Evolutionary conservation across 2,113 vertebrate species (phyloP).

Genomic region (Illadopsis cleaveri): DNA sequence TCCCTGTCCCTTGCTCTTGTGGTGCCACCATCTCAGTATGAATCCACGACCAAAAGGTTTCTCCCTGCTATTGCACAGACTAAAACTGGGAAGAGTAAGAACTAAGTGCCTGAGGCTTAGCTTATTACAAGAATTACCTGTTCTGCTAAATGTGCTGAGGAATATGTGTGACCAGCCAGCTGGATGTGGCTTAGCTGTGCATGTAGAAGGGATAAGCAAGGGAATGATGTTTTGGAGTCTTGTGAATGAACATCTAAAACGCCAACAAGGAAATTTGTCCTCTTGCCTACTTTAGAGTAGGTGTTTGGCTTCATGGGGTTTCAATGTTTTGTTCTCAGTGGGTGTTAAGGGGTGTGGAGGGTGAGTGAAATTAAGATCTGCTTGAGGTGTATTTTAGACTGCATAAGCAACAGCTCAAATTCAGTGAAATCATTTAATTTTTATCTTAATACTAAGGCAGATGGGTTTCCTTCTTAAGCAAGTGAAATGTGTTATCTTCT

Average conservation of each 20-base stretch:
- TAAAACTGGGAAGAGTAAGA: neutral
- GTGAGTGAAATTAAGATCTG: neutral
- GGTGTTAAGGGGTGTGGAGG: neutral
- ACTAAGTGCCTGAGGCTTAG: neutral
- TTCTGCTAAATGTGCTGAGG: neutral
- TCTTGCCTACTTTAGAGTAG: neutral
- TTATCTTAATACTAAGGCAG: neutral
- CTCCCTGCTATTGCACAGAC: neutral
- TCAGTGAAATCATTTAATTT: neutral
- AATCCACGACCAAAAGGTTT: neutral
- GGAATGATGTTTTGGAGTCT: neutral
- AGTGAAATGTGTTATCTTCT: neutral
- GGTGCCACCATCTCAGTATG: neutral
- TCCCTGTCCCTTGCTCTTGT: neutral
- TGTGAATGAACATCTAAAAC: neutral
- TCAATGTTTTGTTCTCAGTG: neutral
- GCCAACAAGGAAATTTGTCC: neutral
- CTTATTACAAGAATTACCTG: constrained; percentile 44
- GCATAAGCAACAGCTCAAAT: neutral
- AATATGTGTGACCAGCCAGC: neutral
- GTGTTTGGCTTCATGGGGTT: neutral
- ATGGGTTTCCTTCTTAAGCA: neutral
- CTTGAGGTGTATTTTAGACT: neutral
- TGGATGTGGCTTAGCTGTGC: neutral
- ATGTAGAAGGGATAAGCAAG: neutral